These are phyloP conservation scores for Rhombomys opimus DNA, from an alignment of 2,113 vertebrate genomes.

Conservation along the genomic window DNA sequence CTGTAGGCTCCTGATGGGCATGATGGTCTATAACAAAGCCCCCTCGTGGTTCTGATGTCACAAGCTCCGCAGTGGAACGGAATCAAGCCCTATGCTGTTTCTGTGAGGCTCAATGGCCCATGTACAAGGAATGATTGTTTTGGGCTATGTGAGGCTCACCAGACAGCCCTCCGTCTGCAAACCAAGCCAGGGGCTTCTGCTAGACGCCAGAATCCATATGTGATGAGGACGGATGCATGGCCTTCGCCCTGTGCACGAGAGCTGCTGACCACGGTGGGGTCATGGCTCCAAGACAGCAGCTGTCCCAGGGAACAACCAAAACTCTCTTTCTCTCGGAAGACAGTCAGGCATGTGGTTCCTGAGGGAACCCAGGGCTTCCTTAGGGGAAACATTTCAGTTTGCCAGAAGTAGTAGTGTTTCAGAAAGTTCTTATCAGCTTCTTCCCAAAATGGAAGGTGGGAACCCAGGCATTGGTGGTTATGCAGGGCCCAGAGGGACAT, in stretches of 20 bases:
- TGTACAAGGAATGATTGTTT: background rate
- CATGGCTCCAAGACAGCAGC: fast-evolving
- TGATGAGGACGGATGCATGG: background rate
- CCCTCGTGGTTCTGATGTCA: background rate
- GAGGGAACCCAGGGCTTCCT: background rate
- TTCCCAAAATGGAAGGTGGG: background rate
- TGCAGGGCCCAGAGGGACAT: background rate
- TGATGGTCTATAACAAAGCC: background rate
- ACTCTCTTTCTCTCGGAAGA: background rate
- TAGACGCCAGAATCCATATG: background rate
- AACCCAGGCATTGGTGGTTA: background rate
- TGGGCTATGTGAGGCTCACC: background rate
- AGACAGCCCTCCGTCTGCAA: background rate
- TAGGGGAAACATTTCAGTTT: background rate
- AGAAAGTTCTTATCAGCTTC: background rate
- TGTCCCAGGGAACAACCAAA: too few relatives aligned
- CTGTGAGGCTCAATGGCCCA: background rate
- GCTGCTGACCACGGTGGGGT: background rate
- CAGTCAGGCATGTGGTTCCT: too few relatives aligned
- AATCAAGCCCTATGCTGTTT: background rate
- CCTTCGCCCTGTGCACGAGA: too few relatives aligned
- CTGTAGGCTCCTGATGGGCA: background rate
- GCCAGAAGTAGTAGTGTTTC: background rate
- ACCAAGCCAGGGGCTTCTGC: background rate
- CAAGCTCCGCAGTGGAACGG: too few relatives aligned